phyloP scores from a whole-genome alignment of 2,113 vertebrate genomes.

The Gobio gobio region DNA sequence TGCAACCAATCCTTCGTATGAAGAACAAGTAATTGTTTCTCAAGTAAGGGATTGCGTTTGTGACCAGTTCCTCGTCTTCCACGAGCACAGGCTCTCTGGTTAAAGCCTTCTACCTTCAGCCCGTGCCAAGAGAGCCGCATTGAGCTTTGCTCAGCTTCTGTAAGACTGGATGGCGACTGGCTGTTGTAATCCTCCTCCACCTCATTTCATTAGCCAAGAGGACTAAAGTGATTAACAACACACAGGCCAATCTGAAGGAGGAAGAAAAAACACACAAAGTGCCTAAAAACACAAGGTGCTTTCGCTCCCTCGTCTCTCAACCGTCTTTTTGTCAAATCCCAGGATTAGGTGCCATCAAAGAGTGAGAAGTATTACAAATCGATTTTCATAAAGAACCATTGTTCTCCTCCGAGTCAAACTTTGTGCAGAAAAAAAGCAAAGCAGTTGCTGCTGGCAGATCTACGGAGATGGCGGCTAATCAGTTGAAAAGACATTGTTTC shows the following conservation, averaged over 20 bases:
- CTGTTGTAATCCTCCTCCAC: slow-evolving; percentile 78
- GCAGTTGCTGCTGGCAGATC: neutral
- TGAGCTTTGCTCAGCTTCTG: slow-evolving; percentile 64
- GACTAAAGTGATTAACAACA: slow-evolving; percentile 81
- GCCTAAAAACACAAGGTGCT: slow-evolving; percentile 72
- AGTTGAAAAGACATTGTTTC: slow-evolving; percentile 42
- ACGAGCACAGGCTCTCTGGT: slow-evolving; percentile 39
- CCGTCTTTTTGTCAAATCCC: slow-evolving; percentile 64
- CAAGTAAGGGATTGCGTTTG: slow-evolving; percentile 55
- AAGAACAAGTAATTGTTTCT: slow-evolving; percentile 40
- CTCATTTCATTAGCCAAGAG: slow-evolving; percentile 80
- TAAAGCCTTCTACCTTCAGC: slow-evolving; percentile 48
- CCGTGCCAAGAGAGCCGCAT: slow-evolving; percentile 51
- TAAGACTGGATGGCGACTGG: slow-evolving; percentile 62
- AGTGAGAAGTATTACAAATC: slow-evolving; percentile 81
- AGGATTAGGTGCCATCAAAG: slow-evolving; percentile 81
- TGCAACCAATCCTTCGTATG: slow-evolving; percentile 6
- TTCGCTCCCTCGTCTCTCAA: slow-evolving; percentile 57
- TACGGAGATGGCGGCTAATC: slow-evolving; percentile 42
- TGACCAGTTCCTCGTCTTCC: slow-evolving; percentile 54
- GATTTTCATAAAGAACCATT: slow-evolving; percentile 74
- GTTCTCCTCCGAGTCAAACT: slow-evolving; percentile 75
- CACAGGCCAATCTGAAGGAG: slow-evolving; percentile 67
- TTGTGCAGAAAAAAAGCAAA: slow-evolving; percentile 28
- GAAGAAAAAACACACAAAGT: slow-evolving; percentile 64